These are phyloP conservation scores for Mus musculus DNA, from an alignment of 2,113 vertebrate genomes.

Conservation along the genomic window DNA sequence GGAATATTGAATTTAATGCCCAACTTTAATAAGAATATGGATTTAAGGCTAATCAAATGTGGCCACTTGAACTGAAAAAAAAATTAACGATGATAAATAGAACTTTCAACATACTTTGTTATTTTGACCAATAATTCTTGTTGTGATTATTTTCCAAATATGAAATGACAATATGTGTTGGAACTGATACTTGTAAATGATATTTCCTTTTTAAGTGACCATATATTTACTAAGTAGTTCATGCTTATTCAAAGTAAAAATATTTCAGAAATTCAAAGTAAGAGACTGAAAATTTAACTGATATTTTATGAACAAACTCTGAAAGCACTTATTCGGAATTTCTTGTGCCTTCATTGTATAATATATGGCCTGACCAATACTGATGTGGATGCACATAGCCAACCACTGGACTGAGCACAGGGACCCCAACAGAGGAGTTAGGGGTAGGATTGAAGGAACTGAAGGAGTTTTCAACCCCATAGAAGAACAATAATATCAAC, in stretches of 20 bases:
- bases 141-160: slow-evolving; percentile 57
- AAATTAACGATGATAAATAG: background rate
- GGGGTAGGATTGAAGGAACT: too few species aligned
- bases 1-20: slow-evolving; percentile 52
- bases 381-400: too few species aligned
- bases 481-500: too few species aligned
- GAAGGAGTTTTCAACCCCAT: too few species aligned
- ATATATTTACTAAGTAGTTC: slow-evolving; percentile 48
- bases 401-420: too few species aligned
- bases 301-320: slow-evolving; percentile 74
- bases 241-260: slow-evolving; percentile 51
- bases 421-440: too few species aligned
- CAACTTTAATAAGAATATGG: background rate
- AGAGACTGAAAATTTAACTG: background rate
- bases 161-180: background rate
- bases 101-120: slow-evolving; percentile 14
- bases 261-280: slow-evolving; percentile 22
- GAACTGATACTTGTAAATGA: background rate
- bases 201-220: slow-evolving; percentile 47
- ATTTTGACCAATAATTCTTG: slow-evolving; percentile 71
- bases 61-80: background rate
- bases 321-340: slow-evolving; percentile 71
- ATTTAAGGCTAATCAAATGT: slow-evolving; percentile 62
- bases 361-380: background rate
- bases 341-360: slow-evolving; percentile 68